These are phyloP conservation scores for Aphaenogaster rudis DNA, from an alignment of 1,140 invertebrate genomes.

Conservation along the genomic window DNA sequence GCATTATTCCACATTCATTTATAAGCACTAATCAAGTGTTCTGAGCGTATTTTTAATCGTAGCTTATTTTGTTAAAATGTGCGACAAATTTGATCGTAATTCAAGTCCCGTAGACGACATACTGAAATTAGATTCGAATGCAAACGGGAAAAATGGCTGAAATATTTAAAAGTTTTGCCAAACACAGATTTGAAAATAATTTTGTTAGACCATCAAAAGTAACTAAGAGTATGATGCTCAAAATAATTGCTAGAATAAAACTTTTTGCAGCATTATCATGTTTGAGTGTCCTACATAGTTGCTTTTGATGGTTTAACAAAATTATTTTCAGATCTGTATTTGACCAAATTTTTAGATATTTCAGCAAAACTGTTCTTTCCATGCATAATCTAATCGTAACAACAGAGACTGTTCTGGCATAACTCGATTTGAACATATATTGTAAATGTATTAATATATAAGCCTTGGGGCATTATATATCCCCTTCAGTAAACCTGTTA, in stretches of 20 bases:
- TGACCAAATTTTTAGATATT: too few relatives aligned
- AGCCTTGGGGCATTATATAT: background rate
- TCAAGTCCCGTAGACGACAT: background rate
- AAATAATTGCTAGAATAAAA: too few relatives aligned
- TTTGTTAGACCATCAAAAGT: too few relatives aligned
- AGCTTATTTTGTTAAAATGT: background rate
- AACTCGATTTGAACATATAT: constrained; percentile 4
- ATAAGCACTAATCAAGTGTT: background rate
- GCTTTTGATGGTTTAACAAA: too few relatives aligned
- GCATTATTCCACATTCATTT: background rate
- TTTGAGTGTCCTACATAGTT: too few relatives aligned
- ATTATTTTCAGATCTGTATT: too few relatives aligned
- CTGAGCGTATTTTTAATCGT: background rate
- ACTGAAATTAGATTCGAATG: background rate
- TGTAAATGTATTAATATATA: background rate
- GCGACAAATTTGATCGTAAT: background rate
- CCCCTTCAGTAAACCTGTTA: background rate
- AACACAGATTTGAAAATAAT: too few relatives aligned
- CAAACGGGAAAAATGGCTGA: too few relatives aligned
- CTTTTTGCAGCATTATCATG: too few relatives aligned
- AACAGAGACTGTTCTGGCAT: background rate
- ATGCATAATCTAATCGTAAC: background rate
- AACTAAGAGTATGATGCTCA: too few relatives aligned
- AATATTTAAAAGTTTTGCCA: too few relatives aligned
- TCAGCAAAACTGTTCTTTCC: too few relatives aligned